Evolutionary conservation across 2,113 vertebrate species (phyloP).

Genomic region (Corythaeola cristata): DNA sequence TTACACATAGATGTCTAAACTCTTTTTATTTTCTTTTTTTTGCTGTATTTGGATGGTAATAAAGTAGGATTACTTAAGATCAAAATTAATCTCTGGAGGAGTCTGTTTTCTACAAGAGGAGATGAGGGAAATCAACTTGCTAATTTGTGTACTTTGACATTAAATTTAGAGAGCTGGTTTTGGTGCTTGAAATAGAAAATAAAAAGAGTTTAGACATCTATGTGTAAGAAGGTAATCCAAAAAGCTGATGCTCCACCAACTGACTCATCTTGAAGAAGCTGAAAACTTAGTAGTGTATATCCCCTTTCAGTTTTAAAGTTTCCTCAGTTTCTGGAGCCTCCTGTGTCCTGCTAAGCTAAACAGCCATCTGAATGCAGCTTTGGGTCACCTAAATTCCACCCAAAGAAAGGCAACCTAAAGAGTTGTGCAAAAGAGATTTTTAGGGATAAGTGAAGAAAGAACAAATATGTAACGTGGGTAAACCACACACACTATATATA

Average conservation of each 20-base stretch:
- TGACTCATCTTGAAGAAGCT: background rate
- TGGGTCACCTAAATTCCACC: background rate
- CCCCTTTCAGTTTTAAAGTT: background rate
- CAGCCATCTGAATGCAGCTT: background rate
- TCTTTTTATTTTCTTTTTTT: background rate
- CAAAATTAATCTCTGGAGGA: background rate
- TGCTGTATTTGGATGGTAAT: background rate
- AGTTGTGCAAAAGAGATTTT: background rate
- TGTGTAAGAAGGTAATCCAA: background rate
- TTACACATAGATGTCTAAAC: too few species aligned
- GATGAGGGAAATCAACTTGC: background rate
- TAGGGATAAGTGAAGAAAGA: background rate
- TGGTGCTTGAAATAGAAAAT: background rate
- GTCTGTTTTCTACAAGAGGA: background rate
- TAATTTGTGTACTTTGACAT: background rate
- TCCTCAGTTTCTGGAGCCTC: background rate
- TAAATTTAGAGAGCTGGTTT: background rate
- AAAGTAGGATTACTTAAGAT: background rate
- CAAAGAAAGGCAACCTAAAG: background rate
- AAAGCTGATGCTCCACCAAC: background rate
- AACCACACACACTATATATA: background rate
- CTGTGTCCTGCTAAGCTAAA: background rate
- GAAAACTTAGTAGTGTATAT: background rate
- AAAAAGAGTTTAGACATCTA: background rate
- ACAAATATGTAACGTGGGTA: background rate